phyloP scores from a whole-genome alignment of 2,888 invertebrate genomes.

The Drymonia ruficornis region DNA sequence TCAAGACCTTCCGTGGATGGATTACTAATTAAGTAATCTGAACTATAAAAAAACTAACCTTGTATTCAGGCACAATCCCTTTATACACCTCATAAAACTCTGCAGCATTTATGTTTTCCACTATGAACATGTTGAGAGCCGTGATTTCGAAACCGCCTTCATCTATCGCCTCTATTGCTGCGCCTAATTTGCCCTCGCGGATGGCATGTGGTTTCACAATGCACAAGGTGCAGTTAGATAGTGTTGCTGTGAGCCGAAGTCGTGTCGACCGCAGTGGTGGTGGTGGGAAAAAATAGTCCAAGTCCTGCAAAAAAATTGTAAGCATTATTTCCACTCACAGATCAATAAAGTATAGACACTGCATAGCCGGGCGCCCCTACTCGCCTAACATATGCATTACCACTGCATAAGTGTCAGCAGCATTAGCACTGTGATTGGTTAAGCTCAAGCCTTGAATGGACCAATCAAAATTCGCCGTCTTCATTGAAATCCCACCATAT shows the following conservation, averaged over 20 bases:
- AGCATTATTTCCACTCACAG: no score
- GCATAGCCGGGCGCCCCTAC: no score
- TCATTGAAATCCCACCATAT: no score
- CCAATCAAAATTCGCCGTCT: no score
- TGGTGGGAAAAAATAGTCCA: conserved; percentile 87
- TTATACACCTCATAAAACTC: conserved; percentile 97
- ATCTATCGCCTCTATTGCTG: conserved; percentile 88
- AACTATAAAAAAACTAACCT: conserved; percentile 67
- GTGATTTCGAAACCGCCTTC: conserved; percentile 91
- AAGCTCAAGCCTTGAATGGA: no score
- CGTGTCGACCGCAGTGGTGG: conserved; percentile 60
- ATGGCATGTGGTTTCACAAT: conserved; percentile 96
- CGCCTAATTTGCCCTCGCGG: conserved; percentile 89
- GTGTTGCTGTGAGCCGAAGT: conserved; percentile 81
- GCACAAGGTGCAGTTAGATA: conserved; percentile 90
- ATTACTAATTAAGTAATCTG: no score
- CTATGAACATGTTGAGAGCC: conserved; percentile 91
- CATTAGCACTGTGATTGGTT: no score
- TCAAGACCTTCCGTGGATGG: no score
- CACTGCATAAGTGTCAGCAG: no score
- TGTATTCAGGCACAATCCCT: conserved; percentile 92
- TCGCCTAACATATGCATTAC: no score
- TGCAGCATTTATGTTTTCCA: conserved; percentile 93
- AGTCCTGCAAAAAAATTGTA: conserved; percentile 64
- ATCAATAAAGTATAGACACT: no score